Evolutionary conservation across 2,888 invertebrate genomes (phyloP), one percentile per base, ranked within the genome.

Genomic region (Lochmaea crataegi): DNA sequence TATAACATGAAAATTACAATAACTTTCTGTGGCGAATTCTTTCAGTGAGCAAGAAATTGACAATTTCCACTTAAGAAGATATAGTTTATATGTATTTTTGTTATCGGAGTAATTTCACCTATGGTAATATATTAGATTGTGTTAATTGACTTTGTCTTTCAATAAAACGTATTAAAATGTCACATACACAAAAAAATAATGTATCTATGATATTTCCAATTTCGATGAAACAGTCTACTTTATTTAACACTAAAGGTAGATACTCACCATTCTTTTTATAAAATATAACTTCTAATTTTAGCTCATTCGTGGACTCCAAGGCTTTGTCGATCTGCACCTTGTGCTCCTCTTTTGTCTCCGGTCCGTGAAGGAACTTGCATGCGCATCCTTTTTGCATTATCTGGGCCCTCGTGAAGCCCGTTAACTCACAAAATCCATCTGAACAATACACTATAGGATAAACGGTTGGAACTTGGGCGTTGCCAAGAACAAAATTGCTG

Each of bases 381-480:
- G 96, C 96, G 88, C 97, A 97, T 78, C 95, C 95, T 87, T 96
- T 96, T 89, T 97, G 96, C 97, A 97, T 97, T 88, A 97, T 97
- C 90, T 97, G 96, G 78, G 96, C 97, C 83, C 97, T 91, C 80
- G 95, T 92, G 89, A 94, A 96, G 80, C 96, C 96, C 74, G 97
- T 96, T 90, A 97, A 92, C 90, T 97, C 97, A 88, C 96, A 96
- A 90, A 97, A 97, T 75, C 97, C 97, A 90, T 97, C 97, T 75
- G 96, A 96, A 89, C 97, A 97, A 89, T 97, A 97, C 83, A 97
- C 97, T 89, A 97, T 97, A 82, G 97, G 97, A 89, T 96, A 95
- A 80, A 92, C 87, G 82, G 92, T 88, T 75, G 94, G 93, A 83
- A 96, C 97, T 89, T 97, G 97, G 80, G 97, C 97, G 90, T 97